phyloP scores from a whole-genome alignment of 2,888 invertebrate genomes.

The Erannis defoliaria region DNA sequence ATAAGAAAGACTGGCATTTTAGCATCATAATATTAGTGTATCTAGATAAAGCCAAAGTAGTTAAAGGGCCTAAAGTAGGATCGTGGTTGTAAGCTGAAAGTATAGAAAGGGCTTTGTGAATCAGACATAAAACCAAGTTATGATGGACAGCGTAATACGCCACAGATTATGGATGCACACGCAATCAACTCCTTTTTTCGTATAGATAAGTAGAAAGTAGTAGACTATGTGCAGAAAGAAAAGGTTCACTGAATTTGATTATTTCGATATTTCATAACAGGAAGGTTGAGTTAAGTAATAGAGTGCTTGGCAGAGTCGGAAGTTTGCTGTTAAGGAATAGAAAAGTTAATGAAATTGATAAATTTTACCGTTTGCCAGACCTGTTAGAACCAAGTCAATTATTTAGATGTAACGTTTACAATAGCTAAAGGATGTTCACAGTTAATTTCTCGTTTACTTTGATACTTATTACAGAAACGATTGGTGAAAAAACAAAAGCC shows the following conservation, averaged over 20 bases:
- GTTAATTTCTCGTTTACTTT: neutral
- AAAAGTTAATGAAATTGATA: neutral
- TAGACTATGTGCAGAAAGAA: neutral
- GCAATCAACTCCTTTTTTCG: neutral
- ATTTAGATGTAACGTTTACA: neutral
- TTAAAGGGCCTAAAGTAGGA: too few species aligned
- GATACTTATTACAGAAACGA: neutral
- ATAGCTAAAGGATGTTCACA: neutral
- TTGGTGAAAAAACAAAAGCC: neutral
- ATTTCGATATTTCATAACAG: neutral
- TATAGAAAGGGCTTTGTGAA: too few species aligned
- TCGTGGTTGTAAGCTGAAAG: neutral
- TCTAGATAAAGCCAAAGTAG: too few species aligned
- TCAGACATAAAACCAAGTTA: neutral
- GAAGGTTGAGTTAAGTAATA: neutral
- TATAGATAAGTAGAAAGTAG: neutral
- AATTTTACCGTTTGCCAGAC: constrained; percentile 30
- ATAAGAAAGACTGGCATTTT: too few species aligned
- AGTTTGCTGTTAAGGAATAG: constrained; percentile 3
- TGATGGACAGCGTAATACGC: neutral
- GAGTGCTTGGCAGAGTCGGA: constrained; percentile 6
- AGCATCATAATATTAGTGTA: too few species aligned
- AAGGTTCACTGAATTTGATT: neutral
- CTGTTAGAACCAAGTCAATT: constrained; percentile 18
- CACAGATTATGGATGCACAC: neutral